These are phyloP conservation scores for Platanista minor DNA, from an alignment of 2,113 vertebrate species.

Conservation along the genomic window DNA sequence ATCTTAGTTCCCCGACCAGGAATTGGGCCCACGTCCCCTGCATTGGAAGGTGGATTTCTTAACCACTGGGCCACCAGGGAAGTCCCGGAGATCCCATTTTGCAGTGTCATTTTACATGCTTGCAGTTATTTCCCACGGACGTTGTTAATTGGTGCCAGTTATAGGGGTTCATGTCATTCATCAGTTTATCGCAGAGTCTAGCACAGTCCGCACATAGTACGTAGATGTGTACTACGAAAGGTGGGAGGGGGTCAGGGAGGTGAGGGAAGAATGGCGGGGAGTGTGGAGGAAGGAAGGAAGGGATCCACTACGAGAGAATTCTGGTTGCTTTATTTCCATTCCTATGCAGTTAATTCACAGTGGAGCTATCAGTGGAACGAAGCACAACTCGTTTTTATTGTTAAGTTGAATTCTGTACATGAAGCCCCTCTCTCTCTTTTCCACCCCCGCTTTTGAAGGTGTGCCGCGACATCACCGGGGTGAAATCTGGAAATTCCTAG, in stretches of 20 bases:
- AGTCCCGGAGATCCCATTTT: not conserved
- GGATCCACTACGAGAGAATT: not conserved
- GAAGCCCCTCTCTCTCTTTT: not conserved
- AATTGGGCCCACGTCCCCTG: too few relatives aligned
- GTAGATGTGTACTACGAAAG: not conserved
- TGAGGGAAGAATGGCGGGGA: too few relatives aligned
- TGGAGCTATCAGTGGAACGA: not conserved
- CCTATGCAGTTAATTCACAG: not conserved
- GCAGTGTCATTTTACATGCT: not conserved
- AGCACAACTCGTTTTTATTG: not conserved
- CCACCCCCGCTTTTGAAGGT: conserved; percentile 77
- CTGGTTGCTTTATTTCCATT: not conserved
- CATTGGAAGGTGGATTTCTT: too few relatives aligned
- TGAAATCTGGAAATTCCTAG: conserved; percentile 96
- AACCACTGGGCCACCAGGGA: too few relatives aligned
- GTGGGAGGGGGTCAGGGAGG: accelerated
- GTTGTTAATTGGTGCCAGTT: not conserved
- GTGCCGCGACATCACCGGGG: conserved; percentile 95
- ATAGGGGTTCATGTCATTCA: not conserved
- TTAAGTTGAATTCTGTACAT: not conserved
- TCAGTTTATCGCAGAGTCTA: not conserved
- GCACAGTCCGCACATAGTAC: not conserved
- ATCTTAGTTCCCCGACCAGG: too few relatives aligned
- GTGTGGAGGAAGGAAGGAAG: not conserved
- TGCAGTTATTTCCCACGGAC: not conserved